phyloP scores from a whole-genome alignment of 2,888 invertebrate species.

The Amitus sp. region DNA sequence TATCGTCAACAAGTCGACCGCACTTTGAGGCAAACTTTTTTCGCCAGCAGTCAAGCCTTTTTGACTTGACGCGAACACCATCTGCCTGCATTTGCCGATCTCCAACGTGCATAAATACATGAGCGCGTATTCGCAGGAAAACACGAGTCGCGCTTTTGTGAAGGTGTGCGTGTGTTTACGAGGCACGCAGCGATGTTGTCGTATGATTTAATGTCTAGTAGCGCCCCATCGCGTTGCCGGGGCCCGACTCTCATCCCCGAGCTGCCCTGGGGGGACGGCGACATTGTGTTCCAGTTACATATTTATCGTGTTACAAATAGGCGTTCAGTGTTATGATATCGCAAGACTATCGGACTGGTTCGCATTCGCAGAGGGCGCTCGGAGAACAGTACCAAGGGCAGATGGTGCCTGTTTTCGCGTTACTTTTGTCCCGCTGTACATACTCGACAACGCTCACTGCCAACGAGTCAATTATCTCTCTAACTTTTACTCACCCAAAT shows the following conservation, averaged over 20 bases:
- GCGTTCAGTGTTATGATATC: conserved; percentile 63
- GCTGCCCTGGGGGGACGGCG: conserved; percentile 35
- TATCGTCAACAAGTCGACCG: conserved; percentile 8
- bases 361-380: conserved; percentile 40
- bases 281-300: conserved; percentile 63
- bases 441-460: conserved; percentile 50
- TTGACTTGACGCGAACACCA: conserved; percentile 58
- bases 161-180: conserved; percentile 17
- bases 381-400: conserved; percentile 41
- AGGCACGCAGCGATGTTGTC: conserved; percentile 38
- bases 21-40: background rate
- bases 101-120: conserved; percentile 35
- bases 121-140: conserved; percentile 13
- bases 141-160: conserved; percentile 4
- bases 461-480: conserved; percentile 54
- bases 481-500: no score
- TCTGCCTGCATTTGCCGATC: conserved; percentile 50
- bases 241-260: conserved; percentile 33
- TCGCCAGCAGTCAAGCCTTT: conserved; percentile 56
- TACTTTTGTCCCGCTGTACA: no score
- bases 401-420: conserved; percentile 47
- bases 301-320: conserved; percentile 64
- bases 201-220: conserved; percentile 55
- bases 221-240: conserved; percentile 42
- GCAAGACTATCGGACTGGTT: conserved; percentile 54